Evolutionary conservation across 2,888 invertebrate genomes (phyloP), one percentile per base, ranked within the genome.

Genomic region (Folsomia candida): DNA sequence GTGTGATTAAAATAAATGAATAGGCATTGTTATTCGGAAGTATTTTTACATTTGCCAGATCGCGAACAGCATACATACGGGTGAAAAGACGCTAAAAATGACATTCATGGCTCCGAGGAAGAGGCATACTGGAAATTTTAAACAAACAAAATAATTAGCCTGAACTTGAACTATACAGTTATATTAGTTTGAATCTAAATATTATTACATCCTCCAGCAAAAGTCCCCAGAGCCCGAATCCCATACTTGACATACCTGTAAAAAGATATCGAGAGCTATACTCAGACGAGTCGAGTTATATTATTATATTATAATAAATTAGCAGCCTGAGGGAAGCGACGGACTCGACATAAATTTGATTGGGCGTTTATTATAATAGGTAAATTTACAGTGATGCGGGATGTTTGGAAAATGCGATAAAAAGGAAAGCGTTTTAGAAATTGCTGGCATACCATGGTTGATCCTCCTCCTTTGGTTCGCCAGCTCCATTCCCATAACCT

Each of bases 181-280:
- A n/a, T n/a, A n/a, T n/a, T n/a, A n/a, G n/a, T n/a, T n/a, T n/a
- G n/a, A n/a, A n/a, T n/a, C n/a, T n/a, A n/a, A n/a, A 81, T 82
- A 88, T 2, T 54, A 90, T 87, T 86, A 94, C 94, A 87, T 83
- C 90, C 87, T 83, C 92, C 90, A 83, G 91, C 94, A 83, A 91
- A 88, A 79, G 92, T 91, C 77, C 94, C 94, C 81, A 93, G 85
- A 79, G 89, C 88, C 82, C 93, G 88, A 80, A 90, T 92, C 83
- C 89, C 91, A 85, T 92, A 92, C 85, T 91, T 92, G 87, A 94
- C 87, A 89, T 91, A n/a, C n/a, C n/a, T n/a, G n/a, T n/a, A n/a
- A n/a, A n/a, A n/a, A n/a, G n/a, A n/a, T n/a, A n/a, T n/a, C n/a
- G n/a, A n/a, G n/a, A n/a, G n/a, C n/a, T n/a, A n/a, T n/a, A n/a